These are phyloP conservation scores for Cremastobaeus sp. DNA, from an alignment of 2,888 invertebrate species.

Conservation along the genomic window DNA sequence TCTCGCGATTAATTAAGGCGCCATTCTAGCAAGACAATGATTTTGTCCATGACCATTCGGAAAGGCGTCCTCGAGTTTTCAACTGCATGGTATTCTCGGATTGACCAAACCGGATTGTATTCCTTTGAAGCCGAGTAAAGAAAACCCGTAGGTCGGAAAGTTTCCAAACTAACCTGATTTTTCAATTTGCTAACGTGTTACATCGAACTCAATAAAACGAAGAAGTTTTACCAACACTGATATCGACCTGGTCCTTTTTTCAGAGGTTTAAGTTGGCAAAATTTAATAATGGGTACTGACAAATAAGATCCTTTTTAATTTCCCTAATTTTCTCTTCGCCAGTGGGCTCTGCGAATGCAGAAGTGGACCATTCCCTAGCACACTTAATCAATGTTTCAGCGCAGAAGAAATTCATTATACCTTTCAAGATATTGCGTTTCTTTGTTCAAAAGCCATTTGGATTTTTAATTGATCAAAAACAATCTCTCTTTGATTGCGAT, in stretches of 20 bases:
- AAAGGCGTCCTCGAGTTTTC: no score
- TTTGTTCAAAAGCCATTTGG: no score
- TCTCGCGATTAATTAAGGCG: constrained; percentile 2
- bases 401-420: not conserved
- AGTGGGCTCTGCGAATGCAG: no score
- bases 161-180: constrained; percentile 52
- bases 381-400: no score
- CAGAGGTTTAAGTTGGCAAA: constrained; percentile 22
- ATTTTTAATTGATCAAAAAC: no score
- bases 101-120: no score
- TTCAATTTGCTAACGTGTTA: constrained; percentile 48
- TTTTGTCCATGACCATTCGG: no score
- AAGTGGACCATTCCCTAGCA: no score
- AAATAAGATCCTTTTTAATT: constrained; percentile 37
- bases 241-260: constrained; percentile 33
- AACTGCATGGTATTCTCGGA: no score
- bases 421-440: no score
- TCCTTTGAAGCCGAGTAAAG: not conserved
- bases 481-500: no score
- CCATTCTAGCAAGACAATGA: no score
- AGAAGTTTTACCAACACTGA: constrained; percentile 42
- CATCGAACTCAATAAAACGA: constrained; percentile 49
- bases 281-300: constrained; percentile 38
- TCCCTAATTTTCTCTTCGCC: constrained; percentile 16
- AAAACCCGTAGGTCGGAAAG: constrained; percentile 31